Conservation (phyloP, 2,113 vertebrate genomes). For the Ctenodactylus gundi region DNA sequence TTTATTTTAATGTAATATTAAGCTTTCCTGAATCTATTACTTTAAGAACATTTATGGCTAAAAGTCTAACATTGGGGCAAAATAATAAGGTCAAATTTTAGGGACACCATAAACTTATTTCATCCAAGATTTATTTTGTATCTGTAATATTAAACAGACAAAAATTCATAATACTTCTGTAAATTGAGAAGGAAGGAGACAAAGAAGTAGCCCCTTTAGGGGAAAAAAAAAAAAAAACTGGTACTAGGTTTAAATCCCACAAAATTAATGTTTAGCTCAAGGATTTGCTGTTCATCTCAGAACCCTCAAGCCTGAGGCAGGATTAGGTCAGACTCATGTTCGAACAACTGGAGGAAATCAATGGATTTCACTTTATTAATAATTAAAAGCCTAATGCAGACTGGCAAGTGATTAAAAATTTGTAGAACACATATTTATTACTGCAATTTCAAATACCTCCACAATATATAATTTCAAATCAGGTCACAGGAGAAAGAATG, state of each 20-base stretch:
- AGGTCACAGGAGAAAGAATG: slow-evolving; percentile 51
- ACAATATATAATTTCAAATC: slow-evolving; percentile 62
- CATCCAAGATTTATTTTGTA: slow-evolving; percentile 58
- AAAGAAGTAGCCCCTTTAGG: slow-evolving; percentile 73
- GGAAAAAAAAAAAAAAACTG: slow-evolving; percentile 71
- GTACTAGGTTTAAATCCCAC: slow-evolving; percentile 82
- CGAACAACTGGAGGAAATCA: slow-evolving; percentile 91
- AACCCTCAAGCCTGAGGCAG: slow-evolving; percentile 83
- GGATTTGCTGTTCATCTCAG: slow-evolving; percentile 87
- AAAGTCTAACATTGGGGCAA: slow-evolving; percentile 48
- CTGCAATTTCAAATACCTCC: slow-evolving; percentile 59
- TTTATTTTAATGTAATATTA: slow-evolving; percentile 8
- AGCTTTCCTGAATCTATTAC: not conserved
- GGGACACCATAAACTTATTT: slow-evolving; percentile 55
- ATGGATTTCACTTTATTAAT: slow-evolving; percentile 91
- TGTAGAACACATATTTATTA: slow-evolving; percentile 81
- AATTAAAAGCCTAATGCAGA: slow-evolving; percentile 89
- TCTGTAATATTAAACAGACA: slow-evolving; percentile 44
- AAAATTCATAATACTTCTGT: slow-evolving; percentile 73
- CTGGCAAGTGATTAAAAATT: slow-evolving; percentile 86
- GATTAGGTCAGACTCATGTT: slow-evolving; percentile 87
- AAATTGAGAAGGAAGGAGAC: slow-evolving; percentile 71
- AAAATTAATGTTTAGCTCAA: slow-evolving; percentile 89
- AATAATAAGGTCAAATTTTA: slow-evolving; percentile 49
- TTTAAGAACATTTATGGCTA: not conserved